Conservation (phyloP, 2,888 invertebrate species). For the Coelopa pilipes region DNA sequence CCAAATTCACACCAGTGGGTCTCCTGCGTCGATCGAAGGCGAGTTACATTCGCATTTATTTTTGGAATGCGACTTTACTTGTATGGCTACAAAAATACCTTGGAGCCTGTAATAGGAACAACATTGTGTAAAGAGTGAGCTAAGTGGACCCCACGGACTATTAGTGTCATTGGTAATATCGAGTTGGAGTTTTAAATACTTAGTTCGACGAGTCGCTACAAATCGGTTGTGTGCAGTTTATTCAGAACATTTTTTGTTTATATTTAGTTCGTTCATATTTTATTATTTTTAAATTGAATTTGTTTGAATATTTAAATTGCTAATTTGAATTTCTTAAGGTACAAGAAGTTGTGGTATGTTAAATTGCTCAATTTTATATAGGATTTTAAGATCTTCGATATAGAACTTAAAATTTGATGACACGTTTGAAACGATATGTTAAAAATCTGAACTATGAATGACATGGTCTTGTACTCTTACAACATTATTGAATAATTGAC, state of each 20-base stretch:
- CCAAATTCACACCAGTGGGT: constrained; percentile 22
- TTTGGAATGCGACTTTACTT: constrained; percentile 9
- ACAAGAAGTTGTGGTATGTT: too few species aligned
- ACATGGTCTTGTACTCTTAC: too few species aligned
- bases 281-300: too few species aligned
- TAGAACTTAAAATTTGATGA: too few species aligned
- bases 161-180: neutral
- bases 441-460: too few species aligned
- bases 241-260: neutral
- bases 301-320: neutral
- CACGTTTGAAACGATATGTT: too few species aligned
- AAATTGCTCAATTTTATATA: too few species aligned
- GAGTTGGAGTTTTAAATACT: neutral
- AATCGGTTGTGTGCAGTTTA: constrained; percentile 11
- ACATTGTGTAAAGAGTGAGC: neutral
- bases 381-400: too few species aligned
- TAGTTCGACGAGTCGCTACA: constrained; percentile 4
- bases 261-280: neutral
- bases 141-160: constrained; percentile 46
- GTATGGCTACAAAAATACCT: too few species aligned
- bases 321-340: too few species aligned
- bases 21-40: neutral
- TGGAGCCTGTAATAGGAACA: too few species aligned
- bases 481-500: too few species aligned
- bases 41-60: constrained; percentile 12